Conservation (phyloP, 2,888 invertebrate species). For the Lochmaea capreae region DNA sequence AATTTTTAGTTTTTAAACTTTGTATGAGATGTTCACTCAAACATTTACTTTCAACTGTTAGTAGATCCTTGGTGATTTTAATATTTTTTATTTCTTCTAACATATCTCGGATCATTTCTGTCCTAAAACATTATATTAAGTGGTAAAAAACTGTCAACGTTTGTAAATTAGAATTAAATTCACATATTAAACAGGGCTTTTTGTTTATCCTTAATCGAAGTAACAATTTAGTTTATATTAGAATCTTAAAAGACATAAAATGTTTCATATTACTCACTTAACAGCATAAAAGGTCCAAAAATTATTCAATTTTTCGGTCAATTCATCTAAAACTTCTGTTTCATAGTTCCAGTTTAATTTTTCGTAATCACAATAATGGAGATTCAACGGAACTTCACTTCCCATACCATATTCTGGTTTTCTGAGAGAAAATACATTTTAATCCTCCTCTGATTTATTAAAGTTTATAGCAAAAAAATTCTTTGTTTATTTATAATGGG, state of each 20-base stretch:
- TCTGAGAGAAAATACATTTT: conserved; percentile 64
- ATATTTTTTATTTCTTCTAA: conserved; percentile 66
- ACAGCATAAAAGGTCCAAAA: conserved; percentile 80
- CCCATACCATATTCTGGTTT: conserved; percentile 95
- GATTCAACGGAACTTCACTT: conserved; percentile 84
- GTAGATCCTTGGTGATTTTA: conserved; percentile 46
- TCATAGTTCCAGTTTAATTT: conserved; percentile 72
- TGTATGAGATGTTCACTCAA: conserved; percentile 75
- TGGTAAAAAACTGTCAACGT: not conserved
- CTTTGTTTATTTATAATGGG: no score
- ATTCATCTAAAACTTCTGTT: conserved; percentile 69
- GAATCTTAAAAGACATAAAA: not conserved
- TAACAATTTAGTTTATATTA: no score
- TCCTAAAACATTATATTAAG: conserved; percentile 62
- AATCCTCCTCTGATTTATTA: not conserved
- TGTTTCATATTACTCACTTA: conserved; percentile 70
- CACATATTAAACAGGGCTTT: no score
- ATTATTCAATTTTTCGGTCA: conserved; percentile 76
- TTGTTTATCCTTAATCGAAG: no score
- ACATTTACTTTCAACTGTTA: conserved; percentile 36
- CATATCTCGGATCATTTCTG: conserved; percentile 71
- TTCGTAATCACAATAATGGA: conserved; percentile 81
- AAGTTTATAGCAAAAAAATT: not conserved
- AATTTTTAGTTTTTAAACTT: conserved; percentile 75
- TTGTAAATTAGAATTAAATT: no score